These are phyloP conservation scores for Euglossa dilemma DNA, from an alignment of 1,140 invertebrate species.

Conservation along the genomic window DNA sequence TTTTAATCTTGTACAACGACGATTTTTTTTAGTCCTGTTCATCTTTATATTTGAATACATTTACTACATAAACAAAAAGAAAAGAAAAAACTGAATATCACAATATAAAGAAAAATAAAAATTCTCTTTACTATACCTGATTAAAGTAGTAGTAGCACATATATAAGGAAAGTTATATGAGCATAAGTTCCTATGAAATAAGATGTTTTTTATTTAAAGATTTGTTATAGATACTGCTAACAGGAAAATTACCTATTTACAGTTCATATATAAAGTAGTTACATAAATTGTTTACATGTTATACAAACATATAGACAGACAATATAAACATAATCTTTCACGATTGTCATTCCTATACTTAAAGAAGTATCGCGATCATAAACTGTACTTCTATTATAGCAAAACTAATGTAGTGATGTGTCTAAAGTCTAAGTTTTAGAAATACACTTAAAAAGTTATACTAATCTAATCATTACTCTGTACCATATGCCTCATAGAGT, in stretches of 20 bases:
- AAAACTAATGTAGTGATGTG: background rate
- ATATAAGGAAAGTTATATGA: background rate
- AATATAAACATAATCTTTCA: background rate
- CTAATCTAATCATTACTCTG: background rate
- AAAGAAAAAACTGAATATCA: slow-evolving; percentile 2
- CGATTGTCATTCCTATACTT: background rate
- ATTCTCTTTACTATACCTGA: background rate
- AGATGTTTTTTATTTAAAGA: background rate
- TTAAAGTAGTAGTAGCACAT: background rate
- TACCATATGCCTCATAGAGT: background rate
- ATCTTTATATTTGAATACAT: background rate
- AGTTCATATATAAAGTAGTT: slow-evolving; percentile 41
- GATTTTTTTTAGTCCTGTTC: background rate
- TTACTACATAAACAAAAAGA: background rate
- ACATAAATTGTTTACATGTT: slow-evolving; percentile 41
- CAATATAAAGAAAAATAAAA: background rate
- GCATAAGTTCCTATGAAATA: background rate
- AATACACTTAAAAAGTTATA: background rate
- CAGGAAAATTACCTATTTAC: slow-evolving; percentile 46
- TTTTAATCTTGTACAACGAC: background rate
- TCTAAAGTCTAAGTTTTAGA: background rate
- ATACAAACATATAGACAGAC: background rate
- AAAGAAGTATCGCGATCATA: slow-evolving; percentile 10
- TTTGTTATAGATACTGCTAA: background rate
- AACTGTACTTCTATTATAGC: background rate